phyloP scores from a whole-genome alignment of 2,888 invertebrate species.

The Agonopterix arenella region DNA sequence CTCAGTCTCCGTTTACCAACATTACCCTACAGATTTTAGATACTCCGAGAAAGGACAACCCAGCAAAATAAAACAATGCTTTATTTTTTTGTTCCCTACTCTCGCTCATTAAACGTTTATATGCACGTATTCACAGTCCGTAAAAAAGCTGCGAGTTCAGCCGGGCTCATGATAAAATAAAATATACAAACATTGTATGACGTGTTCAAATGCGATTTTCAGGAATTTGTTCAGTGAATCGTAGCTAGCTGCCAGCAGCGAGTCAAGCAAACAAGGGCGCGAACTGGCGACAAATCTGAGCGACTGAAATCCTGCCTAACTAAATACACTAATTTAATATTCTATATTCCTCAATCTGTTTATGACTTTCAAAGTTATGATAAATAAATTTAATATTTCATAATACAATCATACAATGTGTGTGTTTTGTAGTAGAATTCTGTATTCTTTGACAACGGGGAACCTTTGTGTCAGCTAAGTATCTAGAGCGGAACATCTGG shows the following conservation, averaged over 20 bases:
- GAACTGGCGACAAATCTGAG: constrained; percentile 8
- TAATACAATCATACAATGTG: no score
- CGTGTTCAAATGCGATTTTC: constrained; percentile 40
- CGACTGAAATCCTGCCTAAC: constrained; percentile 2
- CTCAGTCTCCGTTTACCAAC: constrained; percentile 21
- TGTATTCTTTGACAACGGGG: background rate
- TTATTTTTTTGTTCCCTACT: constrained; percentile 13
- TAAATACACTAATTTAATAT: constrained; percentile 7
- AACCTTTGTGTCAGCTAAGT: background rate
- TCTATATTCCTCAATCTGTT: no score
- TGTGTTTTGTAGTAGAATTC: background rate
- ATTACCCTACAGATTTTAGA: background rate
- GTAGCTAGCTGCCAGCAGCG: constrained; percentile 28
- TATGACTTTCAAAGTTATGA: no score
- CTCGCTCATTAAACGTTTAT: constrained; percentile 29
- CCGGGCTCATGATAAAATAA: constrained; percentile 33
- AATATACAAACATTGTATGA: constrained; percentile 35
- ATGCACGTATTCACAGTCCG: constrained; percentile 23
- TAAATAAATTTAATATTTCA: no score
- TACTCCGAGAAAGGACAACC: constrained; percentile 7
- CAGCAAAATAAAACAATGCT: constrained; percentile 19
- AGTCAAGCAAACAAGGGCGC: constrained; percentile 12
- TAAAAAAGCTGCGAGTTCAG: constrained; percentile 29
- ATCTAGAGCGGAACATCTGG: background rate
- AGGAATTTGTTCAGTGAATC: constrained; percentile 50